Conservation (phyloP, 2,888 invertebrate genomes). For the Diaprepes abbreviatus region DNA sequence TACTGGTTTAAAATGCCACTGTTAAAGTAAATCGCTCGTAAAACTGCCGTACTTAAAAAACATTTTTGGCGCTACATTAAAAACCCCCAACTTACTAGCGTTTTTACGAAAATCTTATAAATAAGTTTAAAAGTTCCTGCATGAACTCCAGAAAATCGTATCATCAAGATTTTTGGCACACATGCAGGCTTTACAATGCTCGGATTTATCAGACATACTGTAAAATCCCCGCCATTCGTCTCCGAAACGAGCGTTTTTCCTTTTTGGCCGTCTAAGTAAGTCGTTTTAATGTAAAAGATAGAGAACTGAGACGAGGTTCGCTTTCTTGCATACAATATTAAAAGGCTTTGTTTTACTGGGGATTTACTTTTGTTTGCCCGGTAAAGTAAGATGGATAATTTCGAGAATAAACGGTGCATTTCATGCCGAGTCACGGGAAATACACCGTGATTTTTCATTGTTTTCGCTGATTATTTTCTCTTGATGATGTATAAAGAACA, state of each 20-base stretch:
- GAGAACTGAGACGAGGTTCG: slow-evolving; percentile 9
- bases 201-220: slow-evolving; percentile 12
- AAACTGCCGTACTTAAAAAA: no score
- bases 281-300: slow-evolving; percentile 21
- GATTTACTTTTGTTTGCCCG: slow-evolving; percentile 17
- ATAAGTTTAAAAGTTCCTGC: background rate
- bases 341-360: slow-evolving; percentile 14
- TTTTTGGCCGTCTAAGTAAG: slow-evolving; percentile 6
- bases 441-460: background rate
- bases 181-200: background rate
- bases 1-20: no score
- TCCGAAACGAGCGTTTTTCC: background rate
- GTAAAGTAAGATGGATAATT: slow-evolving; percentile 21
- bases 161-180: slow-evolving; percentile 7
- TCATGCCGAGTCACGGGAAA: slow-evolving; percentile 2
- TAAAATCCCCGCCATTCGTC: slow-evolving; percentile 11
- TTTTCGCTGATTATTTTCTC: background rate
- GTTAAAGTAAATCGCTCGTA: no score
- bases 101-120: background rate
- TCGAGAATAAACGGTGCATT: slow-evolving; percentile 18
- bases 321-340: slow-evolving; percentile 21
- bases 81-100: no score
- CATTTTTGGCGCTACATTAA: no score
- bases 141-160: background rate
- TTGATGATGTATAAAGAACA: background rate